Conservation (phyloP, 1,140 invertebrate genomes). For the Pseudomyrmex flavicornis region DNA sequence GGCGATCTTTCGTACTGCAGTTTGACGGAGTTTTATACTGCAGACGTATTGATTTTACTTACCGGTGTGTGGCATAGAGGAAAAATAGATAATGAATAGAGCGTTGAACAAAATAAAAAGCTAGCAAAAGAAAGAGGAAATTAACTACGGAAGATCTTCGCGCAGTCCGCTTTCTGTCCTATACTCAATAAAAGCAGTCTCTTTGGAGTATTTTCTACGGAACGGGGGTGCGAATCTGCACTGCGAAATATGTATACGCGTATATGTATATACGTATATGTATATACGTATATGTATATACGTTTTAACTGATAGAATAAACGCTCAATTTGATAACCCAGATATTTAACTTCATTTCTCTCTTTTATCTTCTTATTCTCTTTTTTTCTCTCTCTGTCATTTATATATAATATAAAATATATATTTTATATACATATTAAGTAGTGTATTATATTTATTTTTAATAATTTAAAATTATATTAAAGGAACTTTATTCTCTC, state of each 20-base stretch:
- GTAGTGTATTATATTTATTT: neutral
- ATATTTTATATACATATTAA: too few relatives aligned
- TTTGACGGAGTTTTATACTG: constrained; percentile 20
- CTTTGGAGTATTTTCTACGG: neutral
- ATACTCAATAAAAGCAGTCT: constrained; percentile 16
- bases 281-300: too few relatives aligned
- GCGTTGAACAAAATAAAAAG: constrained; percentile 25
- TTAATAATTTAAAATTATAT: constrained; percentile 8
- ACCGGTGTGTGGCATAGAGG: neutral
- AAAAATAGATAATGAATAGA: constrained; percentile 55
- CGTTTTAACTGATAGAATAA: constrained; percentile 3
- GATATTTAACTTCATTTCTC: too few relatives aligned
- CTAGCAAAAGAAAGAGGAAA: constrained; percentile 31
- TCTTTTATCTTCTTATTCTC: too few relatives aligned
- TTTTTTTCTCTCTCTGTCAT: too few relatives aligned
- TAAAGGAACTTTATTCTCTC: too few relatives aligned
- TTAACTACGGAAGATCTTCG: neutral
- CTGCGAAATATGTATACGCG: neutral
- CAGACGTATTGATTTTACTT: constrained; percentile 55
- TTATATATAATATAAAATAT: too few relatives aligned
- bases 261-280: too few relatives aligned
- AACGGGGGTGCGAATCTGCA: neutral
- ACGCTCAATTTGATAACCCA: neutral
- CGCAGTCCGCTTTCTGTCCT: neutral
- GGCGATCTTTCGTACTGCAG: constrained; percentile 1